Conservation (phyloP, 2,888 invertebrate species). For the Nipponacmea schrenckii region DNA sequence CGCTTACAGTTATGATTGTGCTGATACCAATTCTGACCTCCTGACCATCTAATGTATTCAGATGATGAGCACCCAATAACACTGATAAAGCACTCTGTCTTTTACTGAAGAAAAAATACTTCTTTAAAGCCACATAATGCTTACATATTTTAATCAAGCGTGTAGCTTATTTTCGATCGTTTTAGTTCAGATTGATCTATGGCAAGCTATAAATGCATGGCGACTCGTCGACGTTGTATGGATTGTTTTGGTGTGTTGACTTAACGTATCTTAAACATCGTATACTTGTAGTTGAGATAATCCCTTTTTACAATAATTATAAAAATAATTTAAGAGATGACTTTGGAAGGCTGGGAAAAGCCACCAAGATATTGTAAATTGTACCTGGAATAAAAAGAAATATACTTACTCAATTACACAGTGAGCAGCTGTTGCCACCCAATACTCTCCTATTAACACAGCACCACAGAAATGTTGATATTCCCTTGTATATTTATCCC, state of each 20-base stretch:
- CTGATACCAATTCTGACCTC: slow-evolving; percentile 9
- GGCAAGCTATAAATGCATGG: too few species aligned
- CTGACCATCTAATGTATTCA: not conserved
- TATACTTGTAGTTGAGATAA: too few species aligned
- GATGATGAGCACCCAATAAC: slow-evolving; percentile 11
- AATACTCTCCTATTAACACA: slow-evolving; percentile 27
- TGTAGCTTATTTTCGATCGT: too few species aligned
- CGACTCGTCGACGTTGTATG: too few species aligned
- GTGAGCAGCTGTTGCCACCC: slow-evolving; percentile 41
- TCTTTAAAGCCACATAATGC: too few species aligned
- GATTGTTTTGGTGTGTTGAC: too few species aligned
- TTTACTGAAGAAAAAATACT: slow-evolving; percentile 1
- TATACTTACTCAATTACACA: slow-evolving; percentile 32
- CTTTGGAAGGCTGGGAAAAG: not conserved
- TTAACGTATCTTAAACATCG: too few species aligned
- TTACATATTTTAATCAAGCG: too few species aligned
- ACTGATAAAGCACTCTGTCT: not conserved
- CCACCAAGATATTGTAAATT: too few species aligned
- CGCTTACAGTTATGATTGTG: slow-evolving; percentile 13
- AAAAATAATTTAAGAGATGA: not conserved
- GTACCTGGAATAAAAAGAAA: too few species aligned
- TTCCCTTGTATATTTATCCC: not conserved
- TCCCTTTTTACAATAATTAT: not conserved
- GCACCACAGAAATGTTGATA: slow-evolving; percentile 36
- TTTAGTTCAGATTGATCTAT: too few species aligned